Evolutionary conservation across 92 coral and sea anemone genomes (phyloP), one percentile per base, ranked within the genome.

Genomic region (Bergia sp.): DNA sequence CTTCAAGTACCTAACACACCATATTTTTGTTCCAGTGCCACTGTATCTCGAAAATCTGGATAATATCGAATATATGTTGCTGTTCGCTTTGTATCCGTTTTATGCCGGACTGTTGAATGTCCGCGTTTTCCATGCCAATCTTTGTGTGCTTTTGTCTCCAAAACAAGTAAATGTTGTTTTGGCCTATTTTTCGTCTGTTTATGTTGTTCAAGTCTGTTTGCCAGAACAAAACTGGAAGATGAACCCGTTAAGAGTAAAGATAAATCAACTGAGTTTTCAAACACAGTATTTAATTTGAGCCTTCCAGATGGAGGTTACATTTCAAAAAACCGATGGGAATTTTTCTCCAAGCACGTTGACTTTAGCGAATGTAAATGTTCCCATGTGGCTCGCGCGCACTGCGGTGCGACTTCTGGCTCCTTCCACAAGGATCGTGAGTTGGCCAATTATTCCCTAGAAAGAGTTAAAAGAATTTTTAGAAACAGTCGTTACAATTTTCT

Each of bases 401-500:
- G 57, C 23, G 82, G 5, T 47, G 82, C 3, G 82, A 23, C 55
- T 77, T 45, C 7, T 45, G 36, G 37, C 37, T 47, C 37, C 5
- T 77, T 77, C 82, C 82, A 47, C 82, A 77, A 0, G 82, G 64
- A 23, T 77, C 82, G 82, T 77, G 82, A n/a, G 61, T 47, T 9
- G 82, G 82, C 82, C 82, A 77, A 47, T 20, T 45, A n/a, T 18
- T 13, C 64, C 82, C 82, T 77, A 45, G 18, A 77, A 77, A 49
- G 5, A 45, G 55, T 43, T 21, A 44, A 45, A 21, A n/a, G 11
- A 10, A n/a, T 21, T 45, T 1, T 6, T 9, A 13, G 7, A 43
- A 16, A 7, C 42, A 37, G 8, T 12, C 6, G 15, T 37, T 72
- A 57, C 65, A 57, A 47, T 4, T 8, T 4, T 0, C 8, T 47